These are phyloP conservation scores for Onychostoma macrolepis DNA, from an alignment of 2,113 vertebrate genomes.

Conservation along the genomic window DNA sequence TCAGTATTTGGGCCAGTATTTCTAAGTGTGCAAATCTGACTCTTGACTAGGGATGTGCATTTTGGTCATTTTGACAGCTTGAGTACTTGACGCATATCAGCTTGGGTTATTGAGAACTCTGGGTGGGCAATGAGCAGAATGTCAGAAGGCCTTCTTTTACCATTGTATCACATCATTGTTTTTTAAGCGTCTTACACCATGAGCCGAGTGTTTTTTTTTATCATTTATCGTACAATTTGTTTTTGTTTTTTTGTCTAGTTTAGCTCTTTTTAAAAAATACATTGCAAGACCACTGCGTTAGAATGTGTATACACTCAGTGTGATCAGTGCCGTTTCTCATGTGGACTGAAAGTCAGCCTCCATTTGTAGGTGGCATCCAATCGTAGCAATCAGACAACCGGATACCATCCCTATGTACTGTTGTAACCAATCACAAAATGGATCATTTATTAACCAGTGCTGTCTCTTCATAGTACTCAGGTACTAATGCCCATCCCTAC, in stretches of 20 bases:
- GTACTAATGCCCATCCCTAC: conserved; percentile 23
- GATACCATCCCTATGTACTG: background rate
- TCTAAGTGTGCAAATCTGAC: conserved; percentile 18
- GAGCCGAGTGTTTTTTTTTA: too few relatives aligned
- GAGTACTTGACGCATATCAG: background rate
- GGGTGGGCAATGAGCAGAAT: background rate
- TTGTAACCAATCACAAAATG: background rate
- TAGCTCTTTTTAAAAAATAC: background rate
- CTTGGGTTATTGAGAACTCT: background rate
- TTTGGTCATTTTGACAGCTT: conserved; percentile 4
- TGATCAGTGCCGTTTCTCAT: background rate
- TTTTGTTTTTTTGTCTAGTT: too few relatives aligned
- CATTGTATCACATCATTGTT: background rate
- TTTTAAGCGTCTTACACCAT: background rate
- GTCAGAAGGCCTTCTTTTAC: background rate
- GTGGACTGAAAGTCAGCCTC: background rate
- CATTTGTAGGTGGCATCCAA: background rate
- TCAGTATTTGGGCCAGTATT: conserved; percentile 10
- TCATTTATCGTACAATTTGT: too few relatives aligned
- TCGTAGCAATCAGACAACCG: background rate
- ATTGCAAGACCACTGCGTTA: background rate
- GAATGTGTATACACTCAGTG: background rate
- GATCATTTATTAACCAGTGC: background rate
- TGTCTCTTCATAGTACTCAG: background rate
- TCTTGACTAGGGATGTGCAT: conserved; percentile 11